Evolutionary conservation across 1,140 invertebrate species (phyloP), one percentile per base, ranked within the genome.

Genomic region (Saxidomus purpurata): DNA sequence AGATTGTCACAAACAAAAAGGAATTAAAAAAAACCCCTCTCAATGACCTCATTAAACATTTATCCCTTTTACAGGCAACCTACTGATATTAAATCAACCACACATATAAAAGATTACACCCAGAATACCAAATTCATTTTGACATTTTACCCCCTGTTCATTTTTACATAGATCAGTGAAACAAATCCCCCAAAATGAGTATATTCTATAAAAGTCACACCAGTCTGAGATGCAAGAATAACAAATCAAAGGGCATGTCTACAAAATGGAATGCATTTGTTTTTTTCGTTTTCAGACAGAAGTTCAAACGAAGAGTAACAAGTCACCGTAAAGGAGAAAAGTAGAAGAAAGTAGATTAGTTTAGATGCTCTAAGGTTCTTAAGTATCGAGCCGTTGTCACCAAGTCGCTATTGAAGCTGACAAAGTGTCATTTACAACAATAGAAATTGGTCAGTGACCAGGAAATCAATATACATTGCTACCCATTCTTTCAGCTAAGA

Each of bases 371-470:
- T n/a, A 63, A 28, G 11, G 59, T 63, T 28, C 59, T 8, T 8
- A 63, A 63, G 59, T 63, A 63, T 28, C 28, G 8, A 63, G 59
- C 28, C 15, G 8, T 63, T n/a, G n/a, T 63, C 59, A 28, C 59
- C 59, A 9, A 28, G 19, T 28, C 59, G 59, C n/a, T 28, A 63
- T 63, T 28, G 59, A 63, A 63, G 25, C 59, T 63, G 59, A 63
- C 59, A 63, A 28, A 63, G 59, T 63, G 59, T 63, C 25, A 63
- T 63, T 63, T 63, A 9, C 59, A 63, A n/a, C 25, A 63, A 63
- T 15, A 43, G 43, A 43, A 43, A 43, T 43, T 43, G n/a, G 43
- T 43, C 43, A 43, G 43, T 43, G 43, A 43, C 43, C 43, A 8
- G 15, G 43, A 43, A 43, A 43, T 43, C 43, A 43, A 43, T 43